Conservation (phyloP, 2,113 vertebrate genomes). For the Ranitomeya variabilis region DNA sequence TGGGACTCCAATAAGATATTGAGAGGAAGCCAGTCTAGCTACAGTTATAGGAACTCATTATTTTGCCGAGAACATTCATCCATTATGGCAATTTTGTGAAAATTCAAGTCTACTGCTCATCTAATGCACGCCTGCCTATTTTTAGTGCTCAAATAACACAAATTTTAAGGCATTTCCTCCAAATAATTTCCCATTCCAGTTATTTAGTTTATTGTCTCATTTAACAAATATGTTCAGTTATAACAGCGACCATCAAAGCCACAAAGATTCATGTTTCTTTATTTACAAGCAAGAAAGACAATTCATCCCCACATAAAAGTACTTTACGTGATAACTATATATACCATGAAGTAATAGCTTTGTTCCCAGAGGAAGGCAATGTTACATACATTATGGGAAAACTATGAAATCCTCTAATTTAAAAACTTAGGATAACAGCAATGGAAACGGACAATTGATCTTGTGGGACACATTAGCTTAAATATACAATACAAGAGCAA, state of each 20-base stretch:
- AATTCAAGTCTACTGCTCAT: neutral
- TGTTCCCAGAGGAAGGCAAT: slow-evolving; percentile 20
- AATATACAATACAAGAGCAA: slow-evolving; percentile 43
- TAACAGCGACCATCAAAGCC: neutral
- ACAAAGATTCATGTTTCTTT: neutral
- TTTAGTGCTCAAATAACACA: neutral
- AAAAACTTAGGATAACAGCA: slow-evolving; percentile 1
- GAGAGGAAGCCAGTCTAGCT: no score
- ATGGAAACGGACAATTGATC: slow-evolving; percentile 42
- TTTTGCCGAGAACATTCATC: neutral
- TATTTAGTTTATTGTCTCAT: neutral
- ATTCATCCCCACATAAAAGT: slow-evolving; percentile 20
- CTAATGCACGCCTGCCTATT: neutral
- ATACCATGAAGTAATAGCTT: slow-evolving; percentile 4
- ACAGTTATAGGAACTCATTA: no score
- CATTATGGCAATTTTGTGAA: neutral
- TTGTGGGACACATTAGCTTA: slow-evolving; percentile 38
- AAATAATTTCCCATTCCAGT: neutral
- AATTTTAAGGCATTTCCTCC: neutral
- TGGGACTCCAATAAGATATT: no score
- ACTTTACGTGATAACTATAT: slow-evolving; percentile 23
- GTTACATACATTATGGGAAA: slow-evolving; percentile 23
- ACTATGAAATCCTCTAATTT: neutral
- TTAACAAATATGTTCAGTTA: neutral
- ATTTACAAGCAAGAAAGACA: slow-evolving; percentile 6